Base-by-base conservation (phyloP, 2,888 invertebrate species). In the Morpho achilles region DNA sequence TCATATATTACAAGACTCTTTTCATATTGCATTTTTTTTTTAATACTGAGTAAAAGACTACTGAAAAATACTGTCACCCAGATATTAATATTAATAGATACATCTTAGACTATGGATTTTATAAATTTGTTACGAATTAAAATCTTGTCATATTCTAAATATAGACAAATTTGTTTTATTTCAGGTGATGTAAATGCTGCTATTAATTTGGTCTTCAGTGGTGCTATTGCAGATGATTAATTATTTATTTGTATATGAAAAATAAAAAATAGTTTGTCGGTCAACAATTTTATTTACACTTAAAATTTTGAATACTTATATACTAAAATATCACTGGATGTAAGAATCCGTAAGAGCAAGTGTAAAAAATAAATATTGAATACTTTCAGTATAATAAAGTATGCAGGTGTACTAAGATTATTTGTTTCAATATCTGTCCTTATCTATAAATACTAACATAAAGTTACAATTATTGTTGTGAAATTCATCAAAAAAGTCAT, bases 161-260 rank as follows among this genome's bases (percentile, higher is more conserved):
- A 40, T 9, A 49, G 7, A 46, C 8, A n/a, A 47, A 44, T 16
- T 92, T 67, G 44, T 56, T 63, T 60, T 60, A 58, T 82, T 80
- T 8, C 81, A 90, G 98, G 98, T 56, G 96, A 98, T 77, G 95
- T 98, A 3, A 96, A 97, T 75, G 96, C 96, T 22, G 98, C 98
- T 10, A 94, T 98, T 58, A 97, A 98, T 80, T 91, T 98, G 55
- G 95, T 99, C 23, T 96, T 98, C 75, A 95, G 85, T 56, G 89
- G 88, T 50, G 85, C 82, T 8, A 84, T 88, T 55, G 80, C 79
- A 46, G 87, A 88, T 45, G 82, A 87, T 58, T 85, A 79, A 64
- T 50, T 39, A 16, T 22, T 9, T 42, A 45, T 16, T 16, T 52
- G 9, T 47, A 54, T 53, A 16, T 10, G 7, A 47, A 41, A 46